Evolutionary conservation across 2,888 invertebrate genomes (phyloP).

Genomic region (Sisyra terminalis): DNA sequence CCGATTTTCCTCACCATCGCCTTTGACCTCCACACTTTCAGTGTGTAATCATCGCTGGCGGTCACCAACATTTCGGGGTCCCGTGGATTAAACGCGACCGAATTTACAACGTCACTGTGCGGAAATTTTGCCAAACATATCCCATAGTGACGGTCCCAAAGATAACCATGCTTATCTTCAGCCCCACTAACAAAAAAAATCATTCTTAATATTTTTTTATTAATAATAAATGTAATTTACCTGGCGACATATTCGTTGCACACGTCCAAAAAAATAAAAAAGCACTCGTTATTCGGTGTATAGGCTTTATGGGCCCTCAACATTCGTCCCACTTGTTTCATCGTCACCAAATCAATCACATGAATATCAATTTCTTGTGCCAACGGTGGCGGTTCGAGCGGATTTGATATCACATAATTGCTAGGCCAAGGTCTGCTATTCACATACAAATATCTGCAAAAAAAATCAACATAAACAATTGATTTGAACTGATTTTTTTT

Average conservation of each 20-base stretch:
- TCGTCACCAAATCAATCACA: conserved; percentile 62
- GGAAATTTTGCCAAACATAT: conserved; percentile 57
- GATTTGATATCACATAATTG: conserved; percentile 55
- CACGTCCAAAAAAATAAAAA: conserved; percentile 73
- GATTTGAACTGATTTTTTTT: neutral
- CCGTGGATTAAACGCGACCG: conserved; percentile 68
- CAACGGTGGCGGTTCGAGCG: conserved; percentile 65
- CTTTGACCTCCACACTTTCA: conserved; percentile 43
- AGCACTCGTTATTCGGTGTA: conserved; percentile 71
- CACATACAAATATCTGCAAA: conserved; percentile 54
- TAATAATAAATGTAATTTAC: conserved; percentile 30
- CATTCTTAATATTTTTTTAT: neutral
- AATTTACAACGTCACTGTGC: conserved; percentile 67
- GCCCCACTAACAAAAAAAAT: conserved; percentile 58
- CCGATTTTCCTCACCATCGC: conserved; percentile 29
- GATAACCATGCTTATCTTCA: conserved; percentile 65
- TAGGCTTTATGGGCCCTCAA: conserved; percentile 64
- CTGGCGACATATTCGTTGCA: conserved; percentile 69
- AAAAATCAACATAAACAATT: conserved; percentile 1
- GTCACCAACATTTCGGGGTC: conserved; percentile 70
- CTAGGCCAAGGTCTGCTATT: conserved; percentile 72
- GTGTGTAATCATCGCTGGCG: conserved; percentile 62
- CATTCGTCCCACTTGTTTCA: conserved; percentile 63
- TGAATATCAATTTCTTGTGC: conserved; percentile 78
- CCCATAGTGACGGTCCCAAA: conserved; percentile 77